Percentiles rank a stretch among this genome's conserved stretches.
Evolutionary conservation across 2,888 invertebrate genomes (phyloP).

Genomic region (Tricholauxania praeusta): DNA sequence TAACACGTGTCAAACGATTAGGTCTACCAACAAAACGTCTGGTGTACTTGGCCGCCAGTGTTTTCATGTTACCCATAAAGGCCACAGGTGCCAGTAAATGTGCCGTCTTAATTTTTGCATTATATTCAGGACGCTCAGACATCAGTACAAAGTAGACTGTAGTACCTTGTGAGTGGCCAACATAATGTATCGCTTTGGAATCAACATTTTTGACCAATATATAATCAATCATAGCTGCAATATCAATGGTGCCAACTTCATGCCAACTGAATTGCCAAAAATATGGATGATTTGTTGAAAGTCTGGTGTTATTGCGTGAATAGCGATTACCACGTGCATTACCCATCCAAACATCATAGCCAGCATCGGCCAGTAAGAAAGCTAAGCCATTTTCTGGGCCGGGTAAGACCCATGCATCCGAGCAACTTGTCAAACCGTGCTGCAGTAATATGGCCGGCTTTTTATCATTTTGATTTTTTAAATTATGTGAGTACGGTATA

Average conservation of each 20-base stretch:
- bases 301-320: conserved; percentile 50
- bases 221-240: conserved; percentile 57
- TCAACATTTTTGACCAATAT: conserved; percentile 42
- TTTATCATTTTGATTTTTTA: conserved; percentile 36
- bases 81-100: conserved; percentile 50
- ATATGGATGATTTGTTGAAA: conserved; percentile 49
- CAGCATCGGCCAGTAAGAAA: conserved; percentile 50
- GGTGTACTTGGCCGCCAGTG: conserved; percentile 55
- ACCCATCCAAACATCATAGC: conserved; percentile 54
- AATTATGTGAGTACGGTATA: conserved; percentile 47
- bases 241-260: conserved; percentile 80
- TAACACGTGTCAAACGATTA: conserved; percentile 8
- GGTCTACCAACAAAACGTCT: conserved; percentile 35
- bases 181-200: conserved; percentile 44
- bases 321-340: conserved; percentile 52
- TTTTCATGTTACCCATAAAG: conserved; percentile 67
- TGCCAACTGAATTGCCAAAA: conserved; percentile 76
- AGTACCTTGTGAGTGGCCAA: conserved; percentile 53
- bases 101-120: conserved; percentile 48
- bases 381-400: conserved; percentile 47
- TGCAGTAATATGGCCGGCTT: conserved; percentile 69
- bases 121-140: conserved; percentile 47
- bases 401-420: conserved; percentile 47
- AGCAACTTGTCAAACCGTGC: conserved; percentile 51
- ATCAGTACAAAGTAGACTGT: conserved; percentile 48